Base-by-base conservation (phyloP, 2,113 vertebrate species). In the Emydura subglobosa region DNA sequence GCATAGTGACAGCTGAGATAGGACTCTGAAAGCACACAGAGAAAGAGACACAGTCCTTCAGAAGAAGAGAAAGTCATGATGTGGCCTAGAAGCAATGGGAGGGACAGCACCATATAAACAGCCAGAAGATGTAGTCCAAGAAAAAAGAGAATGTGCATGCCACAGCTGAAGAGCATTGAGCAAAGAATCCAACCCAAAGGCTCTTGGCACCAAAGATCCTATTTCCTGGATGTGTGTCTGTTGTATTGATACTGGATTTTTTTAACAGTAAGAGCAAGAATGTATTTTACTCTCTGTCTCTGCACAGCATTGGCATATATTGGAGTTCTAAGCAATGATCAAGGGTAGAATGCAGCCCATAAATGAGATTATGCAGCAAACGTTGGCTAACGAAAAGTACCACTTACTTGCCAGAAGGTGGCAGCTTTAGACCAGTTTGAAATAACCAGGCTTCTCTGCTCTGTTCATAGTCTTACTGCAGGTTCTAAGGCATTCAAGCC, bases 351-450 rank as follows among this genome's bases (percentile, higher is more conserved):
- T 34, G 25, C 3, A 39, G 39, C 14, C 19, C 17, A 13, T 24
- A 44, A 76, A 54, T 31, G 19, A 10, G 51, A 22, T 13, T 87
- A 29, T 74, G 22, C 8, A 25, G 3, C 44, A 54, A 83, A 42
- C 13, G 39, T 44, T 72, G 76, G 74, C 88, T 24, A 27, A 80
- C 19, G 93, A 89, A 54, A 79, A 87, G 42, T 92, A 57, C 49
- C 29, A 13, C 10, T 39, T 22, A 51, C 8, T 42, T 55, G 14
- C 98, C 98, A 98, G 98, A 94, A 98, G 98, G 95, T 98, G 98
- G 98, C 98, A 98, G 98, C 88, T 96, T 97, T 89, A 96, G 94
- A 98, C 95, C 93, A 87, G 83, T 94, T 92, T 96, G 96, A 14
- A 94, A 96, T 74, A 90, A 83, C 87, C 29, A n/a, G 3, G 19